phyloP scores from a whole-genome alignment of 2,113 vertebrate genomes.

The Rousettus leschenaultii region DNA sequence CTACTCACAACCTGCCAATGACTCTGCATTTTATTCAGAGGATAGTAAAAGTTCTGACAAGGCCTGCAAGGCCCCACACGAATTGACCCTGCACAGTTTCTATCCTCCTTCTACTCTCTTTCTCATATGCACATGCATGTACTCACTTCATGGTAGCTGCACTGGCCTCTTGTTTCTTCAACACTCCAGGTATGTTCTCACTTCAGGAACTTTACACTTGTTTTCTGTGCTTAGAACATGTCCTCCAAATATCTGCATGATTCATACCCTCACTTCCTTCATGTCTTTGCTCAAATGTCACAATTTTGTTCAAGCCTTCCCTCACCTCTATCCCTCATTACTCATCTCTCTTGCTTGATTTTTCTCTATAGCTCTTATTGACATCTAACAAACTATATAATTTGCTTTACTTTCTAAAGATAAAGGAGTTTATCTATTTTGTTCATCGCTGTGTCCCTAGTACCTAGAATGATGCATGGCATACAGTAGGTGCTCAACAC shows the following conservation, averaged over 20 bases:
- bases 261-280: not conserved
- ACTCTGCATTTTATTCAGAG: not conserved
- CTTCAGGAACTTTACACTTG: not conserved
- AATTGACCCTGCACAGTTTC: not conserved
- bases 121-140: accelerated
- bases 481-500: not conserved
- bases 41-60: not conserved
- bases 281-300: not conserved
- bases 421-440: not conserved
- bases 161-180: not conserved
- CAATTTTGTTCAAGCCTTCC: not conserved
- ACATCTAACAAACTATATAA: not conserved
- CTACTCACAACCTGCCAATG: not conserved
- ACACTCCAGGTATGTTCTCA: not conserved
- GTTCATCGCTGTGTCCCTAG: not conserved
- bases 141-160: accelerated
- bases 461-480: not conserved
- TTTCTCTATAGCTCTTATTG: not conserved
- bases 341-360: not conserved
- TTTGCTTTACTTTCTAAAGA: not conserved
- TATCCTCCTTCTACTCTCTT: not conserved
- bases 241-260: not conserved
- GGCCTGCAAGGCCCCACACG: accelerated
- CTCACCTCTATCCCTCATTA: not conserved
- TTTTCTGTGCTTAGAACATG: not conserved